Conservation (phyloP, 2,113 vertebrate genomes). For the Platysternon megacephalum region DNA sequence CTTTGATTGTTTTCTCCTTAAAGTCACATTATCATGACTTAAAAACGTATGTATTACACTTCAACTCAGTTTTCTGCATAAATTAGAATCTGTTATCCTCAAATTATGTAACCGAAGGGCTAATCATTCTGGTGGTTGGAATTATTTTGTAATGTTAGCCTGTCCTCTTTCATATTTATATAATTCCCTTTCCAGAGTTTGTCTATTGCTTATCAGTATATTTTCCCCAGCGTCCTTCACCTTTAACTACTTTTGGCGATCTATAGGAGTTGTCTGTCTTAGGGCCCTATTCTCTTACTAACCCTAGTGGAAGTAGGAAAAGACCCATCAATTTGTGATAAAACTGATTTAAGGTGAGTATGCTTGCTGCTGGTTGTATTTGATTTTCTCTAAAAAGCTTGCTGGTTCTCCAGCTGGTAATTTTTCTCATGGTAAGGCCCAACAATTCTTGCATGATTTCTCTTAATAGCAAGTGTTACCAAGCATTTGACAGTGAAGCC, state of each 20-base stretch:
- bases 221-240: not conserved
- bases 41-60: not conserved
- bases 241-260: not conserved
- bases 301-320: not conserved
- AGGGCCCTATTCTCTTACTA: not conserved
- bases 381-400: slow-evolving; percentile 3
- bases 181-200: not conserved
- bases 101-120: not conserved
- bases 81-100: not conserved
- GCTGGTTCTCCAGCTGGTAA: slow-evolving; percentile 5
- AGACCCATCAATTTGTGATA: not conserved
- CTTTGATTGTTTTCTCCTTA: not conserved
- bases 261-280: not conserved
- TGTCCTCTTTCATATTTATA: not conserved
- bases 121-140: not conserved
- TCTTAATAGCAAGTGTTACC: not conserved
- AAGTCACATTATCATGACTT: not conserved
- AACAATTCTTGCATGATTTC: slow-evolving; percentile 1
- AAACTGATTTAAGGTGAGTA: not conserved
- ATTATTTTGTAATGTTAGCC: not conserved
- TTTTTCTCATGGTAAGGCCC: not conserved
- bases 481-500: not conserved
- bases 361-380: not conserved
- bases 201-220: not conserved
- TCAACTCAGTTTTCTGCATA: not conserved